phyloP scores from a whole-genome alignment of 2,113 vertebrate genomes.

The Labeo catla region DNA sequence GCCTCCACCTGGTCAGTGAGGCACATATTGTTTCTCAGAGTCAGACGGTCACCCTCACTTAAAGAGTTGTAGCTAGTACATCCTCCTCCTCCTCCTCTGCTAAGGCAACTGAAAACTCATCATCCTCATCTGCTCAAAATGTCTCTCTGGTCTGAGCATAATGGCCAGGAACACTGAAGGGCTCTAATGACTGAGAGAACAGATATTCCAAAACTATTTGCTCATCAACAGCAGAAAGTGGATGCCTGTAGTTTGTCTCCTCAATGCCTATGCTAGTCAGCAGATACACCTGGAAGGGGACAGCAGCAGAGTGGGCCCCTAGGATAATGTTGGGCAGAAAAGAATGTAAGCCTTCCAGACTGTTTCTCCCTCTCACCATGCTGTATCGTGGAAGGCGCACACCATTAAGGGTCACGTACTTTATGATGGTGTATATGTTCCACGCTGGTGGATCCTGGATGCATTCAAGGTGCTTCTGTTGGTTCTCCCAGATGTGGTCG shows the following conservation, averaged over 20 bases:
- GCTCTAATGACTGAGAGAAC: neutral
- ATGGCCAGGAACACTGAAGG: neutral
- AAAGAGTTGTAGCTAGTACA: neutral
- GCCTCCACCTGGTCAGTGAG: neutral
- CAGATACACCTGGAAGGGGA: neutral
- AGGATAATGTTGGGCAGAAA: neutral
- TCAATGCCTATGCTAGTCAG: neutral
- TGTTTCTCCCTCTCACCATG: neutral
- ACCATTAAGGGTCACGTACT: neutral
- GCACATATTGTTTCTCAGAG: neutral
- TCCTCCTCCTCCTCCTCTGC: neutral
- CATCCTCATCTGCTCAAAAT: neutral
- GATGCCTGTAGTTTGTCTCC: neutral
- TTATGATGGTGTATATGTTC: slow-evolving; percentile 11
- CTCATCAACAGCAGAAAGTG: neutral
- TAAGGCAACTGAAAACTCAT: neutral
- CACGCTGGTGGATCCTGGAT: neutral
- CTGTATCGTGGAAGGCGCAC: neutral
- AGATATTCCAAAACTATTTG: neutral
- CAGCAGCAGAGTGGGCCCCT: neutral
- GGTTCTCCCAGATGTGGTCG: neutral
- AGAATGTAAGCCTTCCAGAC: neutral
- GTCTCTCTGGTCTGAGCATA: neutral
- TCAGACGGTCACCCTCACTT: neutral
- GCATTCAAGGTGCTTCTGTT: neutral